A percentile compares a stretch with the other conserved stretches of the same genome.
Evolutionary conservation across 2,797 vertebrate genomes (phyloP).

Genomic region (Arnoldichthys spilopterus): DNA sequence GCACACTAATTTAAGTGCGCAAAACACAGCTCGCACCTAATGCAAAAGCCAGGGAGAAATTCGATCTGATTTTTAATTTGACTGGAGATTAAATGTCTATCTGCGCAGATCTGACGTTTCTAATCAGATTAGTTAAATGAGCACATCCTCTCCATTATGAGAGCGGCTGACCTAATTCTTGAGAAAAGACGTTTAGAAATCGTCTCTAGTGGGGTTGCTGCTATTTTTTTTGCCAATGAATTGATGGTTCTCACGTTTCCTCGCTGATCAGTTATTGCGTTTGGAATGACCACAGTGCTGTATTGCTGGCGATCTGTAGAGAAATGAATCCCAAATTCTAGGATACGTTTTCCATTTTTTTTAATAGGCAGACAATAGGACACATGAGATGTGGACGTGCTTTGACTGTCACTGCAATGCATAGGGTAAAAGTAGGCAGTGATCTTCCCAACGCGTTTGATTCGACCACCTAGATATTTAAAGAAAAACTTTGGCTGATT

Average conservation of each 20-base stretch:
- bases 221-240: not conserved
- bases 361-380: not conserved
- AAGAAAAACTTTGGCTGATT: not conserved
- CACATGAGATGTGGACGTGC: not conserved
- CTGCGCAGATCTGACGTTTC: constrained; percentile 34
- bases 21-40: constrained; percentile 28
- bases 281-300: not conserved
- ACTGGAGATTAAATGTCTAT: constrained; percentile 46
- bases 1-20: constrained; percentile 28
- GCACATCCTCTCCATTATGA: constrained; percentile 19
- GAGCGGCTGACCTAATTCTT: constrained; percentile 44
- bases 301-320: not conserved
- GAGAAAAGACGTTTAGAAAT: not conserved
- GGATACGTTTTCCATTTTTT: not conserved
- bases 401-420: not conserved
- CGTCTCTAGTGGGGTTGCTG: not conserved
- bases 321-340: not conserved
- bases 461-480: not conserved
- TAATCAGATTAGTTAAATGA: constrained; percentile 50
- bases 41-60: constrained; percentile 23
- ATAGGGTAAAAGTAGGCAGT: not conserved
- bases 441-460: not conserved
- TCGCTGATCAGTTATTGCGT: not conserved
- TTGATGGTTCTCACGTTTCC: constrained; percentile 11
- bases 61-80: constrained; percentile 28